phyloP scores from a whole-genome alignment of 2,888 invertebrate species.

The Ommatoiulus sabulosus region DNA sequence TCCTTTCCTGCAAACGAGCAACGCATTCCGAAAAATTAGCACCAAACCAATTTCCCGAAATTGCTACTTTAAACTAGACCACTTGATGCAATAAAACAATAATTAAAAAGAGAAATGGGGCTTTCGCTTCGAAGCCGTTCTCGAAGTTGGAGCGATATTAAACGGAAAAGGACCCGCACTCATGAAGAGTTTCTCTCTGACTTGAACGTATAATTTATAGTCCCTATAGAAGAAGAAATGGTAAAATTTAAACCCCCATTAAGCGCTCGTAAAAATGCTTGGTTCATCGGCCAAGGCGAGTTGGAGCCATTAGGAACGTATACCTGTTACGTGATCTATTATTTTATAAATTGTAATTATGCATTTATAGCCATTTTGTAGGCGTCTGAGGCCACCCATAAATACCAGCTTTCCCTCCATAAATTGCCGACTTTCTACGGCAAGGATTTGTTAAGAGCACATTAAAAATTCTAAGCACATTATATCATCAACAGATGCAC shows the following conservation, averaged over 20 bases:
- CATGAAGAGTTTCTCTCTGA: not conserved
- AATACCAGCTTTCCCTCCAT: not conserved
- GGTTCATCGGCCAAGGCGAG: slow-evolving; percentile 7
- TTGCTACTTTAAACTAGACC: not conserved
- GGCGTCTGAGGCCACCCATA: slow-evolving; percentile 35
- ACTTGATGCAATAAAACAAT: not conserved
- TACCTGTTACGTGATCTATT: slow-evolving; percentile 43
- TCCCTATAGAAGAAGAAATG: not conserved
- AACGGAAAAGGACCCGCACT: not conserved
- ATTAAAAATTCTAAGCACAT: slow-evolving; percentile 43
- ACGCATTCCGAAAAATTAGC: no score
- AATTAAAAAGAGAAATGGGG: not conserved
- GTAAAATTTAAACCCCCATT: slow-evolving; percentile 15
- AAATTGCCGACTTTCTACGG: not conserved
- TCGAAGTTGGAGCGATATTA: not conserved
- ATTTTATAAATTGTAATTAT: slow-evolving; percentile 40
- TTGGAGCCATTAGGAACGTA: not conserved
- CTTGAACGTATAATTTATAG: not conserved
- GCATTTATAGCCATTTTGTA: slow-evolving; percentile 36
- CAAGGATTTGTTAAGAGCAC: slow-evolving; percentile 40
- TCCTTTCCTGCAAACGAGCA: no score
- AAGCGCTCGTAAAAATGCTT: slow-evolving; percentile 19
- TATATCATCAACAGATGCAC: slow-evolving; percentile 40
- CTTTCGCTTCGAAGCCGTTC: not conserved
- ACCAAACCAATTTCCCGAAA: not conserved